Evolutionary conservation across 2,113 vertebrate species (phyloP).

Genomic region (Pachypanchax playfairii): DNA sequence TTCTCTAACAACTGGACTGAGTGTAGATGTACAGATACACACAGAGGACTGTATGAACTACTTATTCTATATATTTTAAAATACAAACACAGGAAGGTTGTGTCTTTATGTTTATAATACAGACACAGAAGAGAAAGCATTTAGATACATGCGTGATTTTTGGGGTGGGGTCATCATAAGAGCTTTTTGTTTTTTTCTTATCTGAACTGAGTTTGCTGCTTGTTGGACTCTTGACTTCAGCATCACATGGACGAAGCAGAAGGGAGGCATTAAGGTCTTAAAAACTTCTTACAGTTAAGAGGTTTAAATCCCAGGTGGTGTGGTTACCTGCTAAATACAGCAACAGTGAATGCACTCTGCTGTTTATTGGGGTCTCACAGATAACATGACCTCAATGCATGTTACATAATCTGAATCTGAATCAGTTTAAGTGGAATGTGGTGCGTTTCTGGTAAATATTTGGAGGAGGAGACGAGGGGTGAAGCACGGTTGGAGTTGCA

Average conservation of each 20-base stretch:
- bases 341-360: constrained; percentile 43
- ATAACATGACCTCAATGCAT: constrained; percentile 29
- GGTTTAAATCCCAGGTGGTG: constrained; percentile 73
- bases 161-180: background rate
- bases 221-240: constrained; percentile 56
- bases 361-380: constrained; percentile 11
- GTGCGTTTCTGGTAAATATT: background rate
- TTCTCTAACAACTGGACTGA: background rate
- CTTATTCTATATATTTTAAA: no score
- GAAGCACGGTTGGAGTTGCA: background rate
- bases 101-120: no score
- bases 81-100: no score
- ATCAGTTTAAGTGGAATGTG: background rate
- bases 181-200: background rate
- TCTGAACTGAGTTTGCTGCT: constrained; percentile 2
- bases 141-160: constrained; percentile 11
- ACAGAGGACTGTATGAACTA: background rate
- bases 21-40: background rate
- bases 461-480: background rate
- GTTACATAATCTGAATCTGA: constrained; percentile 1
- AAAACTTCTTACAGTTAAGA: constrained; percentile 77
- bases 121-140: no score
- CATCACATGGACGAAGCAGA: constrained; percentile 63
- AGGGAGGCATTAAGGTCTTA: constrained; percentile 65
- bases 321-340: constrained; percentile 66